Percentiles rank a stretch among this genome's conserved stretches.
Evolutionary conservation across 1,140 invertebrate species (phyloP).

Genomic region (Tetramorium simillimum): DNA sequence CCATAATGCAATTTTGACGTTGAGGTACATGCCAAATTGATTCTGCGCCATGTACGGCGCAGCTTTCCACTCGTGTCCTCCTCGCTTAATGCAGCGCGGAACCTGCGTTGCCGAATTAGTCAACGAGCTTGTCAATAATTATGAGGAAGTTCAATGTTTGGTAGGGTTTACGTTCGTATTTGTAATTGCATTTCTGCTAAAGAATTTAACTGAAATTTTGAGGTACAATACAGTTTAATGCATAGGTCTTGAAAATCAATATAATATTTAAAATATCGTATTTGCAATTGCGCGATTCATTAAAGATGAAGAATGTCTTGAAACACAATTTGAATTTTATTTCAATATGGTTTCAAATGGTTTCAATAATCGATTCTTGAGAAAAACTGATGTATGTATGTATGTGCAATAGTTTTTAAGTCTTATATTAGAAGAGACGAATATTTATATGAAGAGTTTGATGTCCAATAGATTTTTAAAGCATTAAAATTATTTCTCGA

Average conservation of each 20-base stretch:
- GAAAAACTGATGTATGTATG: not conserved
- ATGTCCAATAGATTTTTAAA: not conserved
- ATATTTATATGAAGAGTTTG: not conserved
- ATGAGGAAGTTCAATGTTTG: not conserved
- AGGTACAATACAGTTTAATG: not conserved
- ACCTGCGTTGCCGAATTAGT: conserved; percentile 2
- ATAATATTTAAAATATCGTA: not conserved
- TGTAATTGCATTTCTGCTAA: not conserved
- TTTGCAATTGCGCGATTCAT: not conserved
- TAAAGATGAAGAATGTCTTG: not conserved
- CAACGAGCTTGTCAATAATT: conserved; percentile 40
- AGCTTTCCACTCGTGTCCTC: conserved; percentile 33
- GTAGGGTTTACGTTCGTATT: not conserved
- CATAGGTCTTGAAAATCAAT: not conserved
- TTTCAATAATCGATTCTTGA: not conserved
- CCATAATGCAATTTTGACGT: conserved; percentile 74
- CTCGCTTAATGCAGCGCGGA: conserved; percentile 6
- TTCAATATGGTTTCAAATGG: not conserved
- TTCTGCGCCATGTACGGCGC: conserved; percentile 52
- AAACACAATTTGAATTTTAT: not conserved
- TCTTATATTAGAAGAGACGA: not conserved
- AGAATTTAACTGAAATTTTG: not conserved
- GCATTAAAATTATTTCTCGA: not conserved
- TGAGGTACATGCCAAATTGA: conserved; percentile 69
- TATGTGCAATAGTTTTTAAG: not conserved